Evolutionary conservation across 30 jellyfish, hydroid and myxozoan species (phyloP), one percentile per base, ranked within the genome.

Genomic region (Aurelia aurita): DNA sequence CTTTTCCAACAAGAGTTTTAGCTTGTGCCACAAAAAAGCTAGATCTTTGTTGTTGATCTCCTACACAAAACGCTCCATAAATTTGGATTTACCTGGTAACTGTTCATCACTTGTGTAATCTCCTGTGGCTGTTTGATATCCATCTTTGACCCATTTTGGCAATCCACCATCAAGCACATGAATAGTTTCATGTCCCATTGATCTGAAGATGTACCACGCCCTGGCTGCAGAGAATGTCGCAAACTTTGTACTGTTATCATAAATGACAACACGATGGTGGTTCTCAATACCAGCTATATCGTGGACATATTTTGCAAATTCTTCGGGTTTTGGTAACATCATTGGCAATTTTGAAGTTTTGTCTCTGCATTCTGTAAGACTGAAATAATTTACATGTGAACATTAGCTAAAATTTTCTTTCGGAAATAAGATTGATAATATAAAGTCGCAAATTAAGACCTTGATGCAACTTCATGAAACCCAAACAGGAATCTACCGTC

Each of bases 221-320:
- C 96, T 73, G 15, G 96, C 91, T 11, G 96, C 96, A 25, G 96
- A 87, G 58, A 87, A 87, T 75, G 69, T 49, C 1, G 91, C 96
- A 87, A 87, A 87, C 27, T 90, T 39, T 74, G 77, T 90, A 77
- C 96, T 87, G 75, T 87, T 87, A 58, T 87, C 96, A 77, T 87
- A 87, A 10, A 87, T 51, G 1, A 87, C 58, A 22, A 87, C 72
- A 55, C 76, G 96, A 27, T 87, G 90, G 49, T 67, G 57, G 55
- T 87, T 87, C 49, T 74, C 79, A 0, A 77, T 51, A 15, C 84
- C 82, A 28, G 86, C 82, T 20, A 68, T 43, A 5, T 87, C 77
- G 16, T 77, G 72, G 68, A 87, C 87, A 45, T 87, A 77, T 22
- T 80, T 55, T 75, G 77, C 90, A 57, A 87, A 87, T 10, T 76